phyloP scores from a whole-genome alignment of 1,140 invertebrate genomes.

The Whitmania pigra region DNA sequence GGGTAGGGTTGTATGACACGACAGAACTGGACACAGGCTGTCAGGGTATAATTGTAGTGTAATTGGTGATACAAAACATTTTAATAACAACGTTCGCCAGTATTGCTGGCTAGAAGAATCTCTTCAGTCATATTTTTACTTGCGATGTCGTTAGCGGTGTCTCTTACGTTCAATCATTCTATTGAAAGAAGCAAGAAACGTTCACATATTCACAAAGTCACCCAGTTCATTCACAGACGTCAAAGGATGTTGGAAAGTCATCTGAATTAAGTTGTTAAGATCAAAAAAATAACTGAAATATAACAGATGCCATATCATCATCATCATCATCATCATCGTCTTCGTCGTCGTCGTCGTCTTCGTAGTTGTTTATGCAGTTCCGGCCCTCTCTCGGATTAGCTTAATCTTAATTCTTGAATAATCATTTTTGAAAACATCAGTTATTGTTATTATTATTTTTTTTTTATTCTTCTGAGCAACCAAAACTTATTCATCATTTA shows the following conservation, averaged over 20 bases:
- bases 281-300: too few species aligned
- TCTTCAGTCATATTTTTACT: too few species aligned
- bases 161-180: too few species aligned
- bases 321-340: background rate
- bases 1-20: background rate
- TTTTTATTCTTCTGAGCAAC: background rate
- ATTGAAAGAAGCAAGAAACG: too few species aligned
- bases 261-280: too few species aligned
- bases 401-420: slow-evolving; percentile 1
- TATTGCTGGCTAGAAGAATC: too few species aligned
- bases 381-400: background rate
- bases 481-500: background rate
- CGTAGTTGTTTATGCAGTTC: background rate
- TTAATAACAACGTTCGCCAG: too few species aligned
- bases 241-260: background rate
- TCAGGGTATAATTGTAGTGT: too few species aligned
- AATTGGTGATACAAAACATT: too few species aligned
- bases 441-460: slow-evolving; percentile 3
- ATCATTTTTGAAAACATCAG: background rate
- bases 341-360: background rate
- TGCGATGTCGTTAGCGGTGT: too few species aligned
- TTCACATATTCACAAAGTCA: background rate
- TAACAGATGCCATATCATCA: slow-evolving; percentile 9
- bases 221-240: background rate
- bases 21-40: too few species aligned